A percentile compares a stretch with the other conserved stretches of the same genome.
Evolutionary conservation across 2,797 vertebrate species (phyloP).

Genomic region (Urophycis tenuis): DNA sequence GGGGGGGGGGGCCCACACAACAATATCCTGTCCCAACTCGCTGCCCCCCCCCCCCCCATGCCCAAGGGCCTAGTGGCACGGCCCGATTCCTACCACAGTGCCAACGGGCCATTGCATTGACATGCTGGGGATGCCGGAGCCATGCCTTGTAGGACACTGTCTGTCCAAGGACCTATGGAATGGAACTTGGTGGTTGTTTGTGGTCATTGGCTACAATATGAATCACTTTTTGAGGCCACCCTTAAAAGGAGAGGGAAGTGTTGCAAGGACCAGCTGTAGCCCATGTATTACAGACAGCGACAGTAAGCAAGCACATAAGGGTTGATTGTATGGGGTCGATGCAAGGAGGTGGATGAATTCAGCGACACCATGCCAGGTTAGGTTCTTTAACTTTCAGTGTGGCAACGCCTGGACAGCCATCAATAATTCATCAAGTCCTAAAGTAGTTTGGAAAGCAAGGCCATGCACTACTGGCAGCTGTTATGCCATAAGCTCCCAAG

Average conservation of each 20-base stretch:
- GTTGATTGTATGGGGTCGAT: too few species aligned
- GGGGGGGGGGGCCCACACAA: conserved; percentile 45
- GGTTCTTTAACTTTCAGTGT: not conserved
- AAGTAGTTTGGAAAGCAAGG: not conserved
- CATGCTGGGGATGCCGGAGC: conserved; percentile 47
- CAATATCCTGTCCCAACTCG: conserved; percentile 62
- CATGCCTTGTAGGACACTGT: conserved; percentile 39
- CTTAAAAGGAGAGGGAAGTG: conserved; percentile 22
- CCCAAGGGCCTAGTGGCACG: conserved; percentile 42
- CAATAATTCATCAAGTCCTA: not conserved
- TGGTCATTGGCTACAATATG: conserved; percentile 34
- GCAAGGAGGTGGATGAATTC: not conserved
- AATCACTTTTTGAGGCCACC: conserved; percentile 48
- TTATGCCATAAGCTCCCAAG: not conserved
- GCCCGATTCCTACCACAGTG: conserved; percentile 33
- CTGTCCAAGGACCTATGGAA: conserved; percentile 43
- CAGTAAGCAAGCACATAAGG: not conserved
- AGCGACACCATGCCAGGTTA: not conserved
- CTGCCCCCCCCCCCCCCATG: conserved; percentile 26
- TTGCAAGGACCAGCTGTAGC: conserved; percentile 22
- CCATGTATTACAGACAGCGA: conserved; percentile 10
- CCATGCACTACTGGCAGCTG: not conserved
- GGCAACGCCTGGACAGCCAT: not conserved
- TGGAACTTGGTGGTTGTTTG: conserved; percentile 43
- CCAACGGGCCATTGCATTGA: conserved; percentile 50